Conservation (phyloP, 2,888 invertebrate genomes). For the Nomada flava region DNA sequence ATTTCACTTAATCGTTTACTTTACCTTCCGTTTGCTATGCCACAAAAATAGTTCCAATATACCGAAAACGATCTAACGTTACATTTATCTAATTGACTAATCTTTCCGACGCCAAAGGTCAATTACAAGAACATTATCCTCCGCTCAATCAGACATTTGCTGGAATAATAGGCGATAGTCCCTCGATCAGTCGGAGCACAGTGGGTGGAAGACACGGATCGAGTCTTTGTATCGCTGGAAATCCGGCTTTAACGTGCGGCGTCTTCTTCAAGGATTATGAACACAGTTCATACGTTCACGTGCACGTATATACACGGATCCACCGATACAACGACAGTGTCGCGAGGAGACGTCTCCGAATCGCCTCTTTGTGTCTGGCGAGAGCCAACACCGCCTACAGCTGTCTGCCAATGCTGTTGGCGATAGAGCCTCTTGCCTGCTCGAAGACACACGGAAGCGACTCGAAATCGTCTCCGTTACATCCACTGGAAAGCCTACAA, state of each 20-base stretch:
- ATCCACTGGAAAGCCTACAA: background rate
- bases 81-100: too few relatives aligned
- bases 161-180: background rate
- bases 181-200: background rate
- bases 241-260: slow-evolving; percentile 43
- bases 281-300: slow-evolving; percentile 2
- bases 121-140: too few relatives aligned
- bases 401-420: slow-evolving; percentile 62
- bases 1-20: too few relatives aligned
- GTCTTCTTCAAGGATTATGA: slow-evolving; percentile 45
- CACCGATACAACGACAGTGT: slow-evolving; percentile 47
- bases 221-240: slow-evolving; percentile 25
- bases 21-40: too few relatives aligned
- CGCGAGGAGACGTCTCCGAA: slow-evolving; percentile 70
- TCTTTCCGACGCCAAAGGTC: too few relatives aligned
- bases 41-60: too few relatives aligned
- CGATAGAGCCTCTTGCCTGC: slow-evolving; percentile 56
- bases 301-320: slow-evolving; percentile 8
- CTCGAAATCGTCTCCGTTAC: slow-evolving; percentile 33
- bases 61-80: too few relatives aligned
- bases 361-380: slow-evolving; percentile 74
- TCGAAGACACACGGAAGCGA: slow-evolving; percentile 48
- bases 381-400: slow-evolving; percentile 69
- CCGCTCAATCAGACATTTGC: too few relatives aligned
- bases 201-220: slow-evolving; percentile 7